phyloP scores from a whole-genome alignment of 2,113 vertebrate species.

The Vulpes ferrilata region DNA sequence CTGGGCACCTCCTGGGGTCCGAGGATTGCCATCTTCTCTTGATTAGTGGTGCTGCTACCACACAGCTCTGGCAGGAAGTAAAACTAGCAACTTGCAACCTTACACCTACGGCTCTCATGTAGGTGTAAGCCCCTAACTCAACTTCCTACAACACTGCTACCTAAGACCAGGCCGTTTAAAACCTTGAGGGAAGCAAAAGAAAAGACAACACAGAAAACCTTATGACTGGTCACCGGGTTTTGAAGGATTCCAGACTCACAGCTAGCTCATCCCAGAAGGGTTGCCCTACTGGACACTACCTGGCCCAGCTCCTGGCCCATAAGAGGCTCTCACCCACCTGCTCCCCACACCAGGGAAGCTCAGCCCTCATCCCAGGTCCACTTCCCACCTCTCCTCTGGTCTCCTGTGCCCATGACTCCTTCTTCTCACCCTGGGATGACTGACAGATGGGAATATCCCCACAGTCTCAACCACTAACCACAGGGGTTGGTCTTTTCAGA shows the following conservation, averaged over 20 bases:
- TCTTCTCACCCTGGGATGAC: not conserved
- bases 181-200: not conserved
- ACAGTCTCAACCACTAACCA: not conserved
- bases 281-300: not conserved
- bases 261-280: not conserved
- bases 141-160: not conserved
- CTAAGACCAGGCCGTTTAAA: not conserved
- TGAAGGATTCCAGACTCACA: not conserved
- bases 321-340: not conserved
- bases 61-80: not conserved
- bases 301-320: fast-evolving
- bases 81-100: not conserved
- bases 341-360: not conserved
- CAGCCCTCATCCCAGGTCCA: not conserved
- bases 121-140: not conserved
- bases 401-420: not conserved
- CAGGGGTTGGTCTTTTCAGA: not conserved
- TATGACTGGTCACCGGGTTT: no score
- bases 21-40: not conserved
- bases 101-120: not conserved
- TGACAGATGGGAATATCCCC: not conserved
- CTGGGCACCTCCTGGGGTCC: not conserved
- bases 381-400: not conserved
- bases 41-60: not conserved
- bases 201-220: not conserved